Conservation (phyloP, 2,797 vertebrate genomes). For the Alcedo atthis region DNA sequence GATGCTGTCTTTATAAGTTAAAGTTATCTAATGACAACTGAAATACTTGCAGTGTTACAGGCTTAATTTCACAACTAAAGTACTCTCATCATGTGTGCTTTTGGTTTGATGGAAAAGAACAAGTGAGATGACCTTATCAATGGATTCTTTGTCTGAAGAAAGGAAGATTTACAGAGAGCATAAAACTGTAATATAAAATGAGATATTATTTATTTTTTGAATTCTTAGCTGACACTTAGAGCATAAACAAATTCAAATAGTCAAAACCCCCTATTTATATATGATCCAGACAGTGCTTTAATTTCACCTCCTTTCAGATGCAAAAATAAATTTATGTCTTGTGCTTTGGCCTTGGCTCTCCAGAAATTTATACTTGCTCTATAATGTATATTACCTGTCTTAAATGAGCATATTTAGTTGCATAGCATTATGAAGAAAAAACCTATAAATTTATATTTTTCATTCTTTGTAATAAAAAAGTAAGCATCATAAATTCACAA, state of each 20-base stretch:
- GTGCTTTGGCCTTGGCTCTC: not conserved
- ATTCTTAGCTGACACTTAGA: not conserved
- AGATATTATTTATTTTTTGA: not conserved
- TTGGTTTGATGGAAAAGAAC: not conserved
- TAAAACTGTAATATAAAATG: not conserved
- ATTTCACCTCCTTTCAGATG: not conserved
- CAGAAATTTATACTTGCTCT: not conserved
- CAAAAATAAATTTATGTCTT: not conserved
- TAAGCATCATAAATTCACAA: not conserved
- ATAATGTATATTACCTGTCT: no score
- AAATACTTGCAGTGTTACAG: not conserved
- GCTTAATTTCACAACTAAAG: not conserved
- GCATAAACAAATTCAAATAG: not conserved
- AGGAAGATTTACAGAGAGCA: not conserved
- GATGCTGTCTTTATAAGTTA: not conserved
- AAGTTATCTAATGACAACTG: not conserved
- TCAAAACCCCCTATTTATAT: not conserved
- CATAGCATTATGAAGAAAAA: rapidly evolving
- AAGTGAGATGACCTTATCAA: not conserved
- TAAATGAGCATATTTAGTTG: not conserved
- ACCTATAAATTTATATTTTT: not conserved
- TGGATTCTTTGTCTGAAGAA: not conserved
- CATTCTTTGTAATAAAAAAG: not conserved
- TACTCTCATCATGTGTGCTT: not conserved
- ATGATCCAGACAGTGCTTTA: not conserved